Evolutionary conservation across 2,113 vertebrate species (phyloP), one percentile per base, ranked within the genome.

Genomic region (Mastomys natalensis): DNA sequence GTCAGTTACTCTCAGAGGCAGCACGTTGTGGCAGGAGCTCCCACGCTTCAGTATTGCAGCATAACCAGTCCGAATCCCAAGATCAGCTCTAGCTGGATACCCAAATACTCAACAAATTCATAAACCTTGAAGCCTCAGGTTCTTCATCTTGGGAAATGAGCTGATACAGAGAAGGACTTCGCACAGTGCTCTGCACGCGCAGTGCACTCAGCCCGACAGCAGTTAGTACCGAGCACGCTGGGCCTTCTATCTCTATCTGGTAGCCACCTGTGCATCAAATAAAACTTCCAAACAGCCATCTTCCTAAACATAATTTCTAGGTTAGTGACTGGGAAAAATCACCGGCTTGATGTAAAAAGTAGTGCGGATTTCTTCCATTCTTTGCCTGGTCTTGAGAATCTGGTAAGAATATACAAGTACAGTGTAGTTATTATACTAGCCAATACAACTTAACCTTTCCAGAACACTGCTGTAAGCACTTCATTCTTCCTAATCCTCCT

Each of bases 291-390:
- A 58, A 96, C 55, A 87, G 68, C 22, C 74, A n/a, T 70, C 34
- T 72, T 85, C 84, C 76, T 86, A 45, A 93, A 94, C 62, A 1
- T 62, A 43, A 22, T 76, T 85, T 95, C 76, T 81, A 77, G 80
- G 45, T 80, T 70, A 58, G 91, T 58, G 91, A 62, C 37, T 48
- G n/a, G 29, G 82, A 58, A 85, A 70, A 45, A 73, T 89, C 64
- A 40, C 53, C 55, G n/a, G 51, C 34, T 87, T 21, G 76, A 37
- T 45, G 13, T 95, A 13, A 81, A 81, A n/a, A 19, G 78, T 51
- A 62, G 81, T 89, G 3, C 37, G 55, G 10, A 26, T 10, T 74
- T 88, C 24, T 80, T 43, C 37, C 84, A 74, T 21, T 90, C 31
- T 26, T 74, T 60, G 21, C 22, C 53, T 91, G 13, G 53, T 82